A percentile compares a stretch with the other conserved stretches of the same genome.
phyloP scores from a whole-genome alignment of 92 coral and sea anemone species.

The Ricordea florida region DNA sequence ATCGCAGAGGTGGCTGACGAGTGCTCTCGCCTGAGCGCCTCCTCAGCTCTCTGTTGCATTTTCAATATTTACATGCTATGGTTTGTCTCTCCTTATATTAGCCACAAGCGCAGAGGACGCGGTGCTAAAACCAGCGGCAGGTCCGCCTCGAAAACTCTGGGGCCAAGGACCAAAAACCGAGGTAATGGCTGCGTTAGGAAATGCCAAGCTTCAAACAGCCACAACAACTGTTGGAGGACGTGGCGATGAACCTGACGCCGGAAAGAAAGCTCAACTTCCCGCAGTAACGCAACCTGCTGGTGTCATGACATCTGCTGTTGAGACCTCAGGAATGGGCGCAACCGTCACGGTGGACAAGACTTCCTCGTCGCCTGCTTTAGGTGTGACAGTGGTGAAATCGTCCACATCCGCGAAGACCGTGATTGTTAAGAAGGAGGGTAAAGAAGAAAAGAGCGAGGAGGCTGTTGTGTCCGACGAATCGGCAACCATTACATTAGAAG shows the following conservation, averaged over 20 bases:
- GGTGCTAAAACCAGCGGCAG: slow-evolving; percentile 76
- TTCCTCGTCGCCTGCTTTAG: slow-evolving; percentile 23
- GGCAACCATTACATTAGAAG: slow-evolving; percentile 9
- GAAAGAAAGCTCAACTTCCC: slow-evolving; percentile 19
- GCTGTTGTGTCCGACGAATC: background rate
- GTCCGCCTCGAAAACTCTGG: slow-evolving; percentile 84
- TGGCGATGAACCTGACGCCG: slow-evolving; percentile 63
- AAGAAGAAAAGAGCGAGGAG: background rate
- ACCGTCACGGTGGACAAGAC: slow-evolving; percentile 76
- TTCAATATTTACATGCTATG: background rate
- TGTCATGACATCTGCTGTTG: slow-evolving; percentile 24
- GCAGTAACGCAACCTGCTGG: slow-evolving; percentile 17
- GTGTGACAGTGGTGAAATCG: slow-evolving; percentile 78
- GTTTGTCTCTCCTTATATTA: background rate
- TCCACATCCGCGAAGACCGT: slow-evolving; percentile 71
- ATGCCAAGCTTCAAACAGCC: slow-evolving; percentile 87
- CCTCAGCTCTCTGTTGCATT: background rate
- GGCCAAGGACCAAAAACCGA: slow-evolving; percentile 84
- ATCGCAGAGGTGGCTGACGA: too few relatives aligned
- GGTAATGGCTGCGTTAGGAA: slow-evolving; percentile 85
- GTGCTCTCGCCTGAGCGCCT: too few relatives aligned
- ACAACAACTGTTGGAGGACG: slow-evolving; percentile 64
- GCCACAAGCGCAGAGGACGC: slow-evolving; percentile 88
- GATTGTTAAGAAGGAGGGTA: slow-evolving; percentile 43
- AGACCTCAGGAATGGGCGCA: slow-evolving; percentile 71